Base-by-base conservation (phyloP, 2,113 vertebrate species). In the Anoura caudifer region DNA sequence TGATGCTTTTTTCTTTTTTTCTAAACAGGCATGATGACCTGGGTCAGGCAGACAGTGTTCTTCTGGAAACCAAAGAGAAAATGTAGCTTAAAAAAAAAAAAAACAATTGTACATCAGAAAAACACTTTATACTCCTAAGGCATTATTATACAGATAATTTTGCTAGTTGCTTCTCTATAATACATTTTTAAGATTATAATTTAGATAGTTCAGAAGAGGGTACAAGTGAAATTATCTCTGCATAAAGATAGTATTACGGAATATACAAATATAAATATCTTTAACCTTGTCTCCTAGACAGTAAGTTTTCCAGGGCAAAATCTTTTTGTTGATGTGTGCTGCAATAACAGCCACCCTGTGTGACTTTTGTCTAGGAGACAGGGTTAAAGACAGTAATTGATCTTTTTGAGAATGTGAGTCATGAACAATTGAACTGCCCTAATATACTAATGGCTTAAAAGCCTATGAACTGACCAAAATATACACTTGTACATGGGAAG, bases 401-500 rank as follows among this genome's bases (percentile, higher is more conserved):
- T 93, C 31, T 81, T 97, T 96, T 92, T 47, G 72, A 76, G 45
- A 79, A 83, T 63, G 31, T 87, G 94, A 96, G 38, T 97, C 94
- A 97, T 76, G 79, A 95, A 63, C 94, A 98, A 95, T 77, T 93
- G 79, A 95, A 84, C 14, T 95, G 14, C 24, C 61, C 45, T 97
- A 96, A 98, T 76, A 63, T 72, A 93, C 69, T 97, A 96, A 97
- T 94, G 81, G 94, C 88, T 97, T 97, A 93, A 97, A 97, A 97
- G 93, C 91, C 79, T 76, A 89, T 38, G 22, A 94, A 87, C 63
- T 79, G 69, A 89, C 85, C 67, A 84, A 94, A 96, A 83, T 89
- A 80, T 43, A 91, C 63, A 86, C 67, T 95, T 96, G 52, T 59
- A 86, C 56, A 81, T 52, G 59, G 77, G 36, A 91, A 65, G 91